Base-by-base conservation (phyloP, 23 tunicate species). In the Diplosoma virens region DNA sequence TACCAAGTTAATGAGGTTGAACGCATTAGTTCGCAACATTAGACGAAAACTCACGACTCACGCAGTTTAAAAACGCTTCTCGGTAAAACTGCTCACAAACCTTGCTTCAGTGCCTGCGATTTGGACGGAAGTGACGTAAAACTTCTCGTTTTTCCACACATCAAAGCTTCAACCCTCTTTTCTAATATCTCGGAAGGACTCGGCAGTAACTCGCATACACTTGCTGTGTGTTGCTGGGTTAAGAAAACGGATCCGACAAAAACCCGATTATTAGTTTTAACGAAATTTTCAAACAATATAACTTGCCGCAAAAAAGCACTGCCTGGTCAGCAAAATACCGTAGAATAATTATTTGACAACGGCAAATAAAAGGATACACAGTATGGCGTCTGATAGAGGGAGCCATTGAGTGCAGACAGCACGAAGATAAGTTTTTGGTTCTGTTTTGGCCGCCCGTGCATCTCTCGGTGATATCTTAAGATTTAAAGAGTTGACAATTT, bases 371-470 rank as follows among this genome's bases (percentile, higher is more conserved):
- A 63, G 33, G 59, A 68, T 85, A 92, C 97, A 59, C 6, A 92
- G 61, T 7, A 92, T 84, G 23, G 97, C 91, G 25, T 60, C 34
- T 3, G 97, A 69, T 21, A 92, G 59, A 7, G 97, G 97, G 54
- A 92, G 45, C 97, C 97, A 92, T 33, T 92, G 97, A 58, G 82
- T 81, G 59, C 97, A 92, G 11, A 92, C 77, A 0, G 97, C 80
- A 24, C 58, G 79, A 0, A 92, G 81, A 61, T 83, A 92, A 2
- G 84, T 24, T 81, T 85, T 92, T 0, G 97, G 92, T 6, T 92
- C 97, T 33, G 87, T 78, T 59, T 76, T 68, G 26, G 64, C 67
- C 25, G 56, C 23, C 47, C 97, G 82, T 30, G 58, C 34, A 63
- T 92, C 97, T 46, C 97, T 65, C n/a, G 97, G 66, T 1, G 90